Conservation (phyloP, 2,888 invertebrate genomes). For the Polymixis lichenea region DNA sequence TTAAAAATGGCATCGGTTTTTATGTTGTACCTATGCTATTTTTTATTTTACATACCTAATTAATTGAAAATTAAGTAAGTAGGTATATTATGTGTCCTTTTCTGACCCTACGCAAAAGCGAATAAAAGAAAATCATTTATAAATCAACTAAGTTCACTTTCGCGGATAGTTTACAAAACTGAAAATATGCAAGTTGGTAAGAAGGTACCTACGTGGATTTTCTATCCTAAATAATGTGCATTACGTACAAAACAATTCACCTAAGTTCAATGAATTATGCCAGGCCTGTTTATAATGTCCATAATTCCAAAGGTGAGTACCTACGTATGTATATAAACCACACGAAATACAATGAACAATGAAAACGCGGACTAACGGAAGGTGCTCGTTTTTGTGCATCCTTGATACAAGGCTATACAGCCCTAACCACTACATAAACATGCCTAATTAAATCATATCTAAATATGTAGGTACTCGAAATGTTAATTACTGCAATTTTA, state of each 20-base stretch:
- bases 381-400: constrained; percentile 48
- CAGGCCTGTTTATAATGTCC: background rate
- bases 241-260: background rate
- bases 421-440: constrained; percentile 20
- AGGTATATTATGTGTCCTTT: background rate
- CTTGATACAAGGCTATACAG: constrained; percentile 53
- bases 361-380: constrained; percentile 45
- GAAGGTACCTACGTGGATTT: background rate
- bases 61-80: background rate
- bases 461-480: background rate
- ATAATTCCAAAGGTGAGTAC: background rate
- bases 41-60: background rate
- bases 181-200: background rate
- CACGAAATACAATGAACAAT: constrained; percentile 31
- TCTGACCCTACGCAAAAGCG: background rate
- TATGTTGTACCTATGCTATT: no score
- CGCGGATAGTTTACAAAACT: background rate
- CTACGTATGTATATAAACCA: background rate
- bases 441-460: constrained; percentile 39
- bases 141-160: background rate
- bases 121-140: no score
- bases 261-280: background rate
- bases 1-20: no score
- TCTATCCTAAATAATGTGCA: background rate
- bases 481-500: constrained; percentile 14